A percentile compares a stretch with the other conserved stretches of the same genome.
phyloP scores from a whole-genome alignment of 2,888 invertebrate species.

The Mesorhabditis spiculigera region DNA sequence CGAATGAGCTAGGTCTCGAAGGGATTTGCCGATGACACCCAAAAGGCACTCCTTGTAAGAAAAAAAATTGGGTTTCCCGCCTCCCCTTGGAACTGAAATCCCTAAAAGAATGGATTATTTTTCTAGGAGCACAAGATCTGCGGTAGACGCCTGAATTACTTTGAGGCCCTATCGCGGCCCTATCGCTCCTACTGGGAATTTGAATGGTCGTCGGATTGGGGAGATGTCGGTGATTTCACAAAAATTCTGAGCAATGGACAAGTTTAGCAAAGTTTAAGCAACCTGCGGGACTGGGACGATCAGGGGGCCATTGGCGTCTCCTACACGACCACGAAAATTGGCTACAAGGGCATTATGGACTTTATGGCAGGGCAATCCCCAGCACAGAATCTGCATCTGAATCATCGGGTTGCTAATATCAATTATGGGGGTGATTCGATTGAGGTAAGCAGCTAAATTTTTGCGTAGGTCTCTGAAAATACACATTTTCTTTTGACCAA shows the following conservation, averaged over 20 bases:
- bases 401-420: constrained; percentile 39
- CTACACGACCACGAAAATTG: constrained; percentile 40
- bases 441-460: neutral
- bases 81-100: too few species aligned
- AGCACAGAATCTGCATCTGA: constrained; percentile 27
- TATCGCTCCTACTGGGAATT: constrained; percentile 51
- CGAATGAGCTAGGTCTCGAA: too few species aligned
- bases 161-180: constrained; percentile 42
- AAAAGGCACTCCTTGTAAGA: too few species aligned
- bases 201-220: constrained; percentile 53
- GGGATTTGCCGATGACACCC: too few species aligned
- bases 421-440: constrained; percentile 23
- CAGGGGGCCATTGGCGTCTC: constrained; percentile 42
- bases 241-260: neutral
- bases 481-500: too few species aligned
- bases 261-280: constrained; percentile 40
- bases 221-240: constrained; percentile 21
- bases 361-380: constrained; percentile 31
- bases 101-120: neutral
- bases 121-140: constrained; percentile 26
- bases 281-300: constrained; percentile 49
- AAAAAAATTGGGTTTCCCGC: too few species aligned
- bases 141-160: constrained; percentile 28
- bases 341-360: constrained; percentile 43
- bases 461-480: neutral